Conservation (phyloP, 2,888 invertebrate genomes). For the Epistrophe grossulariae region DNA sequence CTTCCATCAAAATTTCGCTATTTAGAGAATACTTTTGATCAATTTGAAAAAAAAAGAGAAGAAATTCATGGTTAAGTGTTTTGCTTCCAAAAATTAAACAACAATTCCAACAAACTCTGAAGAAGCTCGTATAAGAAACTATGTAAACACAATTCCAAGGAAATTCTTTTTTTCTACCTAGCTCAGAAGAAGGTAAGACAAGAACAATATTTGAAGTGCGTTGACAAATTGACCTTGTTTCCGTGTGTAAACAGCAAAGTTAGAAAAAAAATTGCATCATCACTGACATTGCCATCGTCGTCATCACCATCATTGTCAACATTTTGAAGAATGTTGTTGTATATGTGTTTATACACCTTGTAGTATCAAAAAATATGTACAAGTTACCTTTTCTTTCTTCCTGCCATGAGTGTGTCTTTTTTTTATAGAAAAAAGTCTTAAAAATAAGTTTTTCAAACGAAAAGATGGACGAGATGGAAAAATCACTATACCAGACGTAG, state of each 20-base stretch:
- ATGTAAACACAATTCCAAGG: neutral
- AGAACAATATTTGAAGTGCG: constrained; percentile 53
- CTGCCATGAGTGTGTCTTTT: constrained; percentile 15
- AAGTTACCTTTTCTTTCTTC: neutral
- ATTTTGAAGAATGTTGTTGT: neutral
- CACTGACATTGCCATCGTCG: constrained; percentile 18
- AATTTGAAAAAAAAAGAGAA: neutral
- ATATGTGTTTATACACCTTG: neutral
- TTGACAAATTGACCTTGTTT: constrained; percentile 66
- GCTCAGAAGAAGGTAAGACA: constrained; percentile 18
- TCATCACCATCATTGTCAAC: constrained; percentile 8
- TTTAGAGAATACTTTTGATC: neutral
- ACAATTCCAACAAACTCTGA: neutral
- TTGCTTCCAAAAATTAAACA: constrained; percentile 4
- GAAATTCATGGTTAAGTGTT: constrained; percentile 9
- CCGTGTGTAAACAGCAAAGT: constrained; percentile 42
- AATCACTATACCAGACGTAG: constrained; percentile 38
- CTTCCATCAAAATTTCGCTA: neutral
- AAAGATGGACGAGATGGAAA: constrained; percentile 2
- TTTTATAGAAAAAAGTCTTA: constrained; percentile 13
- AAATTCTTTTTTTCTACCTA: neutral
- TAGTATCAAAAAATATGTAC: neutral
- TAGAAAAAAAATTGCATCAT: constrained; percentile 51
- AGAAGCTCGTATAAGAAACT: neutral
- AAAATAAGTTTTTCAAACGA: constrained; percentile 37